Base-by-base conservation (phyloP, 2,797 vertebrate genomes). In the Menidia menidia region DNA sequence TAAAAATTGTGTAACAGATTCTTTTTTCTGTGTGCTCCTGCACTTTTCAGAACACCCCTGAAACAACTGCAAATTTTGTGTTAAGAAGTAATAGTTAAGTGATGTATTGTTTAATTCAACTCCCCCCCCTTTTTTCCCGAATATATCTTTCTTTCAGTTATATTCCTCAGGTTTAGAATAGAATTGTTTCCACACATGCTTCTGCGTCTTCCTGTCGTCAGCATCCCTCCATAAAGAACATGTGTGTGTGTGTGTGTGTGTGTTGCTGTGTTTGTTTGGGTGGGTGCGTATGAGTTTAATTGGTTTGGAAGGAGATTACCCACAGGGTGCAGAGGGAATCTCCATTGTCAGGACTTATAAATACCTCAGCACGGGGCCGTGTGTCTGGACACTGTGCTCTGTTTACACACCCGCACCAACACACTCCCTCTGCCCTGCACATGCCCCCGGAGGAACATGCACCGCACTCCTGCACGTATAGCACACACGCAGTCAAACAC, bases 341-440 rank as follows among this genome's bases (percentile, higher is more conserved):
- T 85, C 76, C 59, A 41, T 45, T 74, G 71, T 80, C 35, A 68
- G 65, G 78, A 70, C 50, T 73, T 64, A 76, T 84, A 88, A 89
- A 88, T 83, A 83, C 77, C 72, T 80, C 80, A 81, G 79, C 72
- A 71, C 39, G 42, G 58, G 44, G 45, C 43, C 33, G 59, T 62
- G 51, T 66, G 67, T 70, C 35, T 61, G 41, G 54, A 68, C 12
- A 6, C 11, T 0, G 2, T 47, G 65, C 11, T 62, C 41, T 88
- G 81, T 88, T 85, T 88, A 86, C 77, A 86, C 75, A 85, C 67
- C 69, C 62, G 54, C 72, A 73, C 39, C 18, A 73, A 88, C 73
- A 73, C 78, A 79, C 75, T 87, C 83, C 83, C 77, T 71, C 71
- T 75, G 75, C 60, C 83, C 78, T 69, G 64, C 68, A 64, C 30